A percentile compares a stretch with the other conserved stretches of the same genome.
phyloP scores from a whole-genome alignment of 2,113 vertebrate genomes.

The Chaetodon trifascialis region DNA sequence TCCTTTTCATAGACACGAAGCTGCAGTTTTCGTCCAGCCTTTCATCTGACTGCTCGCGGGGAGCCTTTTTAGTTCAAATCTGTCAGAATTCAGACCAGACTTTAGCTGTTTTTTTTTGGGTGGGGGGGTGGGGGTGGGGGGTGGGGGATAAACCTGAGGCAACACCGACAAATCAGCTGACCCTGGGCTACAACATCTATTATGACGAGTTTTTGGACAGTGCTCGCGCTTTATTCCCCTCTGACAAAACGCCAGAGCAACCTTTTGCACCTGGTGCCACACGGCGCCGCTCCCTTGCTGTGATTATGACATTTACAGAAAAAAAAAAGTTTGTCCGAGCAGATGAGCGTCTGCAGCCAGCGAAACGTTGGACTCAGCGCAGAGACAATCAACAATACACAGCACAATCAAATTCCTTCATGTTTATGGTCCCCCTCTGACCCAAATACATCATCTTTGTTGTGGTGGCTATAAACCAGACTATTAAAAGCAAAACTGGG shows the following conservation, averaged over 20 bases:
- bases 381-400: slow-evolving; percentile 37
- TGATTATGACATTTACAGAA: slow-evolving; percentile 39
- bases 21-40: slow-evolving; percentile 40
- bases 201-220: not conserved
- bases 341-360: not conserved
- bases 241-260: slow-evolving; percentile 38
- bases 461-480: slow-evolving; percentile 53
- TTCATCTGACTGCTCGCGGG: slow-evolving; percentile 65
- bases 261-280: slow-evolving; percentile 35
- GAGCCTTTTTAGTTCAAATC: slow-evolving; percentile 55
- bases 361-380: slow-evolving; percentile 13
- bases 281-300: not conserved
- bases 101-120: slow-evolving; percentile 49
- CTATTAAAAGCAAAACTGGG: slow-evolving; percentile 49
- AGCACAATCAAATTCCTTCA: slow-evolving; percentile 58
- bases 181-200: slow-evolving; percentile 8
- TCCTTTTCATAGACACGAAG: slow-evolving; percentile 31
- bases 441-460: slow-evolving; percentile 70
- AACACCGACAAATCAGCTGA: slow-evolving; percentile 15
- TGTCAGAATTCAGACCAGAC: slow-evolving; percentile 59
- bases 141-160: slow-evolving; percentile 27
- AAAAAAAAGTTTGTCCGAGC: slow-evolving; percentile 18
- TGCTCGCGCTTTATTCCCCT: slow-evolving; percentile 10
- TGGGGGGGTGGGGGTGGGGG: too few species aligned
- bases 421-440: slow-evolving; percentile 50